Evolutionary conservation across 1,140 invertebrate genomes (phyloP).

Genomic region (Magallana ariakensis): DNA sequence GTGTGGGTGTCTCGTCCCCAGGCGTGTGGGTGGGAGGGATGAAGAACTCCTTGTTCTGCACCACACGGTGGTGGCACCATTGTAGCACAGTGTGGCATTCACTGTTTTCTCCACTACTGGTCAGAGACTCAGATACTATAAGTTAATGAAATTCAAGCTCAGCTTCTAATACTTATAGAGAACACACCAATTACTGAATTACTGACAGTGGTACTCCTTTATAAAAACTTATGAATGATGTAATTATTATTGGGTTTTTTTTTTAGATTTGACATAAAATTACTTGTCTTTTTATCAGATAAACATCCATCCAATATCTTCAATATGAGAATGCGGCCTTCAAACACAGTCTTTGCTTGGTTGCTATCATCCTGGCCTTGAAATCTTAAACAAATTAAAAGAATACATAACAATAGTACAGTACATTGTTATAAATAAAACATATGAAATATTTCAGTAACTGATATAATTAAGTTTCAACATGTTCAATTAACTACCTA

Average conservation of each 20-base stretch:
- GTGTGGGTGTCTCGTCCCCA: conserved; percentile 44
- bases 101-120: conserved; percentile 51
- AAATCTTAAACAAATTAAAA: not conserved
- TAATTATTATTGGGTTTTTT: too few relatives aligned
- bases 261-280: not conserved
- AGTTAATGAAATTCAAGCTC: not conserved
- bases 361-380: conserved; percentile 1
- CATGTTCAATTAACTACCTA: too few relatives aligned
- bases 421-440: too few relatives aligned
- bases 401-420: not conserved
- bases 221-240: too few relatives aligned
- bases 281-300: conserved; percentile 41
- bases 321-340: conserved; percentile 9
- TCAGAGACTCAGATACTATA: conserved; percentile 58
- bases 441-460: too few relatives aligned
- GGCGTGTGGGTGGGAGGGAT: conserved; percentile 52
- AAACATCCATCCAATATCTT: conserved; percentile 34
- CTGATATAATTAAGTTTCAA: too few relatives aligned
- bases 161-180: not conserved
- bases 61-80: conserved; percentile 52
- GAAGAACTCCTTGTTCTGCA: conserved; percentile 54
- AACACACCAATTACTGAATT: not conserved
- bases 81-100: conserved; percentile 55
- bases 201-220: not conserved
- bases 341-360: conserved; percentile 24